A percentile compares a stretch with the other conserved stretches of the same genome.
These are phyloP conservation scores for cattle (Bos taurus) DNA, from an alignment of 2,113 vertebrate genomes.

Conservation along the genomic window ARS-UCD2.0 NC_037352.1:4953501-4954000, in stretches of 20 bases:
- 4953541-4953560: neutral
- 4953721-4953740: neutral
- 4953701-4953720: neutral
- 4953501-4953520: neutral
- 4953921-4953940: neutral
- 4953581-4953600: neutral
- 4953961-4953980: neutral
- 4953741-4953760: neutral
- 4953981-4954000: neutral
- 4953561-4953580: too few species aligned
- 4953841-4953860: neutral
- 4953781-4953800: too few species aligned
- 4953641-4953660: neutral
- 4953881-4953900: neutral
- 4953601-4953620: neutral
- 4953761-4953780: neutral
- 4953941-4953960: neutral
- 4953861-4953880: neutral
- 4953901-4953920: neutral
- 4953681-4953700: neutral
- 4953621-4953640: neutral
- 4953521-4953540: neutral
- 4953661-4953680: neutral
- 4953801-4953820: neutral
- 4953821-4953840: neutral